phyloP scores from a whole-genome alignment of 2,888 invertebrate species.

The Acanthoscelides obtectus region DNA sequence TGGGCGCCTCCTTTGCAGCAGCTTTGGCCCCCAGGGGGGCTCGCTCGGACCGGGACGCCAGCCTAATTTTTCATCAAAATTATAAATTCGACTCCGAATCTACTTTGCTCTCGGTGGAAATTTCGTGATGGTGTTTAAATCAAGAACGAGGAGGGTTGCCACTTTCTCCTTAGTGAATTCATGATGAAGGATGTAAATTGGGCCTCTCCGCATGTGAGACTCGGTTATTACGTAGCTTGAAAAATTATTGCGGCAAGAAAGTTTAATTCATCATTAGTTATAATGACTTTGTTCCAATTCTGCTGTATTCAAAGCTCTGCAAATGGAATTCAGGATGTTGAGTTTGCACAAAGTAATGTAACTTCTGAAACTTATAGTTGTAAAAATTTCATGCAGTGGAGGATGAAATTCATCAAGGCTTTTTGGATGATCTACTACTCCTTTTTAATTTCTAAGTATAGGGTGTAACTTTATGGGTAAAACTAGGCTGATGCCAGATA shows the following conservation, averaged over 20 bases:
- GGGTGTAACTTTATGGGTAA: no score
- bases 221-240: background rate
- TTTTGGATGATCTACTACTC: no score
- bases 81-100: constrained; percentile 30
- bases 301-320: no score
- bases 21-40: background rate
- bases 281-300: background rate
- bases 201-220: background rate
- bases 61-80: constrained; percentile 41
- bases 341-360: no score
- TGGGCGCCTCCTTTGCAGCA: background rate
- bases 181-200: background rate
- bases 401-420: no score
- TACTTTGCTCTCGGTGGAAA: background rate
- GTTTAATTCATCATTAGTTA: background rate
- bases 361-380: no score
- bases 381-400: no score
- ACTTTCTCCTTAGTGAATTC: background rate
- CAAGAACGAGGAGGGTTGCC: background rate
- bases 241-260: background rate
- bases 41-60: constrained; percentile 11
- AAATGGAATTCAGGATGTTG: no score
- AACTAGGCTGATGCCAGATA: no score
- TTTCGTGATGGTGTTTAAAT: background rate
- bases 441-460: no score